Percentiles rank a stretch among this genome's conserved stretches.
These are phyloP conservation scores for Penaeus japonicus DNA, from an alignment of 1,140 invertebrate genomes.

Conservation along the genomic window DNA sequence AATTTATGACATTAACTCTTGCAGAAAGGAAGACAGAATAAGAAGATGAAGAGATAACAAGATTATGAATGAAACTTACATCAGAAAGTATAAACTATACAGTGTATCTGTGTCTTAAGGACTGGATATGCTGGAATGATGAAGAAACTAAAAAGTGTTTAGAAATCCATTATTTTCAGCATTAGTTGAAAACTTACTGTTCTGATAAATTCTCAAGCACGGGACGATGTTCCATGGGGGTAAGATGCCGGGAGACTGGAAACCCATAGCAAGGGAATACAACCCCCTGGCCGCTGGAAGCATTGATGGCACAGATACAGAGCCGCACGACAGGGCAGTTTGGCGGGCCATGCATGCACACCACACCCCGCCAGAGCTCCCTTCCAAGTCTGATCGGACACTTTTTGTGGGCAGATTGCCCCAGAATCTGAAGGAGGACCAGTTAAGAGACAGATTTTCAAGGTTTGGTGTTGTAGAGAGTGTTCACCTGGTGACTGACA, in stretches of 20 bases:
- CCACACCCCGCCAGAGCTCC: conserved; percentile 73
- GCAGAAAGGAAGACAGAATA: no score
- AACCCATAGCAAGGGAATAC: conserved; percentile 15
- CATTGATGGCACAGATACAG: conserved; percentile 81
- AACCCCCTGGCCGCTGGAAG: conserved; percentile 36
- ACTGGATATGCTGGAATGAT: no score
- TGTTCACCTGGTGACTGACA: conserved; percentile 77
- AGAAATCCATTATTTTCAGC: no score
- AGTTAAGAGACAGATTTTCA: conserved; percentile 69
- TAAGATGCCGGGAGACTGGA: conserved; percentile 22
- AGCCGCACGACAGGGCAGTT: conserved; percentile 83
- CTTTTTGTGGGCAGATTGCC: conserved; percentile 82
- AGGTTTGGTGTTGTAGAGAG: conserved; percentile 74
- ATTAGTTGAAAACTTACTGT: no score
- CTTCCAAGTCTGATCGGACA: conserved; percentile 75
- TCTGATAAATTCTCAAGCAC: no score
- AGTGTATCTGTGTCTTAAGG: no score
- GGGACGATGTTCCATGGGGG: no score
- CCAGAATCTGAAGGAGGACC: conserved; percentile 72
- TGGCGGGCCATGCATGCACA: conserved; percentile 75
- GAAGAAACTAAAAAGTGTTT: no score
- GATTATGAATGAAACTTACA: no score
- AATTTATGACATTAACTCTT: no score
- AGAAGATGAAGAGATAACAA: no score
- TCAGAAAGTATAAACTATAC: no score